phyloP scores from a whole-genome alignment of 2,888 invertebrate genomes.

The Criorhina ranunculi region DNA sequence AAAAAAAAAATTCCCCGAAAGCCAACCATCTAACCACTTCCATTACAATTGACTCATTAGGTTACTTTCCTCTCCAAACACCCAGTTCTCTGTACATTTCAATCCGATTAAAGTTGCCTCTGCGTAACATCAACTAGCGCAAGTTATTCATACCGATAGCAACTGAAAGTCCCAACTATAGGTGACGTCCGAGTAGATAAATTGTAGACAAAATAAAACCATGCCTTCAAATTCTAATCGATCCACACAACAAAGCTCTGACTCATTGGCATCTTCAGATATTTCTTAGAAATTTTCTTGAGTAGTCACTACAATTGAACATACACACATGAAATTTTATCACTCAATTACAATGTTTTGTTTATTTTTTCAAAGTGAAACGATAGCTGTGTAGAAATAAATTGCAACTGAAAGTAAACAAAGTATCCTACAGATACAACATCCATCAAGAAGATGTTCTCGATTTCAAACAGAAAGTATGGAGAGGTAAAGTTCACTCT shows the following conservation, averaged over 20 bases:
- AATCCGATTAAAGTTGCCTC: background rate
- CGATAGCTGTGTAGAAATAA: constrained; percentile 1
- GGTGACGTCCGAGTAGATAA: background rate
- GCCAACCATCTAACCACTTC: background rate
- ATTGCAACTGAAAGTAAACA: no score
- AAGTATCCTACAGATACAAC: no score
- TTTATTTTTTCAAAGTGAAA: constrained; percentile 34
- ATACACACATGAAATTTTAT: constrained; percentile 23
- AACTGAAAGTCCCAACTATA: background rate
- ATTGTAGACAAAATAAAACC: background rate
- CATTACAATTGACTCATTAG: background rate
- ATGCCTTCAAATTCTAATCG: no score
- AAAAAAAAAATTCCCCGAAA: background rate
- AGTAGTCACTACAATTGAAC: background rate
- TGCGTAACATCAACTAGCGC: background rate
- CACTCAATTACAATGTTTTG: constrained; percentile 31
- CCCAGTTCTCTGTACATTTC: background rate
- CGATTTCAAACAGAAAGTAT: no score
- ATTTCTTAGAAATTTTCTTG: constrained; percentile 11
- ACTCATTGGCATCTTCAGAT: constrained; percentile 6
- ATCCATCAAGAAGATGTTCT: no score
- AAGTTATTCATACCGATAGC: background rate
- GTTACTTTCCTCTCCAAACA: background rate
- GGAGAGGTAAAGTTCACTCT: no score
- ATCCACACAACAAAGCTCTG: constrained; percentile 11